Evolutionary conservation across 2,888 invertebrate genomes (phyloP).

Genomic region (Deilephila elpenor): DNA sequence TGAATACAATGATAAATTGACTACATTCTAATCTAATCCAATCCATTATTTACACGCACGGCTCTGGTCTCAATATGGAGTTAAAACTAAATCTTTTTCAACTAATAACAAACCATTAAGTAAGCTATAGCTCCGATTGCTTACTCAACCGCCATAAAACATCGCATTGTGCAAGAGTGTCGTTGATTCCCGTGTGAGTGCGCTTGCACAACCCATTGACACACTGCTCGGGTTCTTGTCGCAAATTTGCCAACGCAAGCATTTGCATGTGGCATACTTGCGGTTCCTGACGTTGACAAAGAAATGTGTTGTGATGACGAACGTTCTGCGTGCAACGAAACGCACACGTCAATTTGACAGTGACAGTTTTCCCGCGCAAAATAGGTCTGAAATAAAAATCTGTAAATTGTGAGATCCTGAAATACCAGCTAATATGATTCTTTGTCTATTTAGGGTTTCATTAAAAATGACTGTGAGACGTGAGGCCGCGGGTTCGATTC

Average conservation of each 20-base stretch:
- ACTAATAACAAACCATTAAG: neutral
- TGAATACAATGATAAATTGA: no score
- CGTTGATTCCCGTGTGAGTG: slow-evolving; percentile 24
- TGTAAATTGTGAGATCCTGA: no score
- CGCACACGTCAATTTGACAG: neutral
- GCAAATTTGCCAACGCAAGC: slow-evolving; percentile 20
- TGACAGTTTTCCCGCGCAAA: neutral
- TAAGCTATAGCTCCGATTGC: neutral
- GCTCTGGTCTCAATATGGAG: neutral
- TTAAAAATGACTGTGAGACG: no score
- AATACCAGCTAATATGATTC: no score
- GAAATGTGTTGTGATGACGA: no score
- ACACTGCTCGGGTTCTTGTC: neutral
- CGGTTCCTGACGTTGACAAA: no score
- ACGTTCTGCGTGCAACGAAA: neutral
- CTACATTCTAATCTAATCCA: no score
- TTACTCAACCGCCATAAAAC: neutral
- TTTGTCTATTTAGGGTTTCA: no score
- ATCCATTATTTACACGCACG: no score
- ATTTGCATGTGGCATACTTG: neutral
- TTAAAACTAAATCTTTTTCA: neutral
- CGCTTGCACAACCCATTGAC: slow-evolving; percentile 25
- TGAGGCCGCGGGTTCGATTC: no score
- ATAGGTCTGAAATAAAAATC: no score
- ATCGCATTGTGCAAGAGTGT: slow-evolving; percentile 6